A percentile compares a stretch with the other conserved stretches of the same genome.
Evolutionary conservation across 2,797 vertebrate species (phyloP).

Genomic region (Tenualosa thibaudeaui): DNA sequence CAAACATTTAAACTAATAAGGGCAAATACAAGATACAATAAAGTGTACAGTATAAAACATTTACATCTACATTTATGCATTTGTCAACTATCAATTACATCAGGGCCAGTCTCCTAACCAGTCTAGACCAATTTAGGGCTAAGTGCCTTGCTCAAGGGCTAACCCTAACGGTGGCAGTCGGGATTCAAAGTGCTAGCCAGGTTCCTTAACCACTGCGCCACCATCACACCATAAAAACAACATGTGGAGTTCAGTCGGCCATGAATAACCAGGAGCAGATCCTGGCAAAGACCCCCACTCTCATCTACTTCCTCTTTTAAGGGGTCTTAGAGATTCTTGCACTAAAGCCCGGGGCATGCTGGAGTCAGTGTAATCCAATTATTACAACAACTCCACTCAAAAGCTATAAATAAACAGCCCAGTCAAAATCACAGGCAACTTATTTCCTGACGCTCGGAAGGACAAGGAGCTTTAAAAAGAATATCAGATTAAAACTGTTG

Average conservation of each 20-base stretch:
- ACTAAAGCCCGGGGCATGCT: slow-evolving; percentile 19
- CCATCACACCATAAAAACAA: background rate
- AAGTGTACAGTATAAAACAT: background rate
- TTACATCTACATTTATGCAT: too few species aligned
- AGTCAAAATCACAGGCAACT: slow-evolving; percentile 15
- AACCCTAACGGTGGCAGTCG: too few species aligned
- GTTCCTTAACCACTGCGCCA: too few species aligned
- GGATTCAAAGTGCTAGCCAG: too few species aligned
- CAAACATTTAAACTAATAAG: background rate
- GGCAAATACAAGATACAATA: too few species aligned
- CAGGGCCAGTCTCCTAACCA: too few species aligned
- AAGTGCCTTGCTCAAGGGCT: too few species aligned
- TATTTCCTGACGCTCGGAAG: background rate
- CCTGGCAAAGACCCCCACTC: background rate
- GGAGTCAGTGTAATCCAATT: slow-evolving; percentile 34
- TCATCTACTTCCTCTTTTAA: slow-evolving; percentile 19
- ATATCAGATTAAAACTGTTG: background rate
- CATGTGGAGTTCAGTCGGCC: slow-evolving; percentile 1
- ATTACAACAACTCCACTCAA: slow-evolving; percentile 26
- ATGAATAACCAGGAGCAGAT: background rate
- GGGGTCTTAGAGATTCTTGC: slow-evolving; percentile 15
- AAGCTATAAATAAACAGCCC: slow-evolving; percentile 32
- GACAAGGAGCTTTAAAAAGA: background rate
- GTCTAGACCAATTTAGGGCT: too few species aligned
- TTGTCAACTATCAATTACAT: too few species aligned